phyloP scores from a whole-genome alignment of 2,797 vertebrate species.

The Delichon dasypus region DNA sequence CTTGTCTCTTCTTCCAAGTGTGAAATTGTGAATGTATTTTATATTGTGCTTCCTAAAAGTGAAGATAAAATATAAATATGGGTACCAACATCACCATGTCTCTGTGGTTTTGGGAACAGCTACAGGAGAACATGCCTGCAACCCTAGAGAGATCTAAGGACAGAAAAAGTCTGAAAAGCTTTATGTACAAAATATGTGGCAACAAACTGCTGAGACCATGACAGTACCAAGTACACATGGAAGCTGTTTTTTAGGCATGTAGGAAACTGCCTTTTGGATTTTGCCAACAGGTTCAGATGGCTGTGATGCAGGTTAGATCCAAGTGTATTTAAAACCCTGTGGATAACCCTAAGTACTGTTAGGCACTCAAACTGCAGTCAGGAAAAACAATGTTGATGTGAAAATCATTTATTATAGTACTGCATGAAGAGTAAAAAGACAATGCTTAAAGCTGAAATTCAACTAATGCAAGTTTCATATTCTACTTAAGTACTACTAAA shows the following conservation, averaged over 20 bases:
- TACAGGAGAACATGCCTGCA: not conserved
- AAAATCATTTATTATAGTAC: conserved; percentile 27
- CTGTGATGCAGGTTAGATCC: not conserved
- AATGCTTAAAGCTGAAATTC: not conserved
- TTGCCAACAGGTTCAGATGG: not conserved
- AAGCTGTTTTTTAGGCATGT: not conserved
- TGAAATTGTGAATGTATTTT: not conserved
- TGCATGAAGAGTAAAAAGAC: not conserved
- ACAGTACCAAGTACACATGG: not conserved
- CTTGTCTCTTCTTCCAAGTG: not conserved
- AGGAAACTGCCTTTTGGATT: not conserved
- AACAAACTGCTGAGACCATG: not conserved
- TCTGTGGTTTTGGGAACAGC: not conserved
- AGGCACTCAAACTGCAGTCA: not conserved
- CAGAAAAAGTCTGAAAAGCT: not conserved
- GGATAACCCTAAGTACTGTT: not conserved
- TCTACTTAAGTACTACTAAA: not conserved
- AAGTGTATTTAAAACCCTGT: not conserved
- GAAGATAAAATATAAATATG: not conserved
- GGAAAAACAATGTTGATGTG: not conserved
- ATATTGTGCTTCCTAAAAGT: not conserved
- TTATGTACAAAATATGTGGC: not conserved
- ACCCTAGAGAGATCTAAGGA: not conserved
- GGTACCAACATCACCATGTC: not conserved
- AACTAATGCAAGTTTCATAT: not conserved